Percentiles rank a stretch among this genome's conserved stretches.
Conservation (phyloP, 53 echinoderm and acorn worm genomes). For the Astropecten irregularis region DNA sequence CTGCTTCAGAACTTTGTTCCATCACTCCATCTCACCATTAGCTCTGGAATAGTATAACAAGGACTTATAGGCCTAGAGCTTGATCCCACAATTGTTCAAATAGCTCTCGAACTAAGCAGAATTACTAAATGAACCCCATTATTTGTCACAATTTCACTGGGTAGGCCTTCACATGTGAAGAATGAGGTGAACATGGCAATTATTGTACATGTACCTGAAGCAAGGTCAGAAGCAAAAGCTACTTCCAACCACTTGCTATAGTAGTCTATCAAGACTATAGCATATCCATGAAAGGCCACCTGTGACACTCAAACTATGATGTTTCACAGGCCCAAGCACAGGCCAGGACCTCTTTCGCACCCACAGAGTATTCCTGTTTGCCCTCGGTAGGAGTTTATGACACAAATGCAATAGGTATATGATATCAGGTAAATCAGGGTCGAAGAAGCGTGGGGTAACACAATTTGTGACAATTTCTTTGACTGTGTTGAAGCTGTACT, state of each 20-base stretch:
- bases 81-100: slow-evolving; percentile 51
- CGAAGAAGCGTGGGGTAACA: no score
- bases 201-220: slow-evolving; percentile 38
- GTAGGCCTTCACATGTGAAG: slow-evolving; percentile 59
- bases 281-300: no score
- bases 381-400: no score
- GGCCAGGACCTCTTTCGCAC: no score
- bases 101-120: slow-evolving; percentile 55
- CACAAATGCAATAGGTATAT: no score
- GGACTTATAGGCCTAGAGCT: slow-evolving; percentile 37
- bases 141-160: slow-evolving; percentile 62
- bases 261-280: slow-evolving; percentile 30
- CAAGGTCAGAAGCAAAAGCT: slow-evolving; percentile 34
- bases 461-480: no score
- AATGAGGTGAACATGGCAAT: slow-evolving; percentile 24
- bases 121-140: slow-evolving; percentile 64
- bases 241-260: slow-evolving; percentile 56
- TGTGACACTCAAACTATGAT: no score
- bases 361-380: no score
- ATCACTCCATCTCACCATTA: slow-evolving; percentile 57
- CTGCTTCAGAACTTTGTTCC: slow-evolving; percentile 57
- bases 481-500: no score
- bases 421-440: no score
- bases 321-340: no score
- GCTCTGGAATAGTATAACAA: slow-evolving; percentile 61